A percentile compares a stretch with the other conserved stretches of the same genome.
phyloP scores from a whole-genome alignment of 2,113 vertebrate species.

The Gymnocephalus cernua region DNA sequence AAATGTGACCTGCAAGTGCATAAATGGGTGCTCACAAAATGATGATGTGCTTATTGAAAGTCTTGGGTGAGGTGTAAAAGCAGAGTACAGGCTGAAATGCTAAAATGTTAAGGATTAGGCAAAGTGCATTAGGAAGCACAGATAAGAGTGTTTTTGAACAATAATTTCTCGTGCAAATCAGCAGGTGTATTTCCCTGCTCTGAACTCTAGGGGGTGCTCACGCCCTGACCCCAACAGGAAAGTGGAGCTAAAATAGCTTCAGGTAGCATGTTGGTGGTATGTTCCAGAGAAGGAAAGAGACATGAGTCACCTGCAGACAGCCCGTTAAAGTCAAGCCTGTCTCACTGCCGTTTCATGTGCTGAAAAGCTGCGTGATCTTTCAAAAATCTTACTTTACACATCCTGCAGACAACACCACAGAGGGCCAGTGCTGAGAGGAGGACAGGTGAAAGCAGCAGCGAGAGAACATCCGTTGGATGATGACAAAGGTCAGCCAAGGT shows the following conservation, averaged over 20 bases:
- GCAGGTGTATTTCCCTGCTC: conserved; percentile 14
- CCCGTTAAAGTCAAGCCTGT: conserved; percentile 8
- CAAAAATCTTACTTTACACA: conserved; percentile 15
- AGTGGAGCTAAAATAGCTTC: conserved; percentile 27
- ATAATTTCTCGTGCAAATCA: conserved; percentile 11
- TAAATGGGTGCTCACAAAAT: not conserved
- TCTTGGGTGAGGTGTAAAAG: not conserved
- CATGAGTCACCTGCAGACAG: conserved; percentile 53
- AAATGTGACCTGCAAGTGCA: conserved; percentile 51
- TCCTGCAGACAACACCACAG: not conserved
- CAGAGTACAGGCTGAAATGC: not conserved
- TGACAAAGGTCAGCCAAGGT: conserved; percentile 49
- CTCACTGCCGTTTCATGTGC: conserved; percentile 15
- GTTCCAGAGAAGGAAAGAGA: conserved; percentile 10
- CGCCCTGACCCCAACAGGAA: conserved; percentile 3
- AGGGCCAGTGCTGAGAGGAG: not conserved
- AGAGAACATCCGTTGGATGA: not conserved
- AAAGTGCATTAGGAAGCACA: not conserved
- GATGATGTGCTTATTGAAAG: conserved; percentile 1
- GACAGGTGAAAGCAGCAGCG: not conserved
- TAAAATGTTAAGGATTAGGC: not conserved
- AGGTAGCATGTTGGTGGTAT: conserved; percentile 9
- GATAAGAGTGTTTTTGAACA: not conserved
- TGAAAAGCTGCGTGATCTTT: conserved; percentile 48
- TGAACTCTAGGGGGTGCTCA: conserved; percentile 30